These are phyloP conservation scores for Antheraea mylitta DNA, from an alignment of 1,140 invertebrate genomes.

Conservation along the genomic window DNA sequence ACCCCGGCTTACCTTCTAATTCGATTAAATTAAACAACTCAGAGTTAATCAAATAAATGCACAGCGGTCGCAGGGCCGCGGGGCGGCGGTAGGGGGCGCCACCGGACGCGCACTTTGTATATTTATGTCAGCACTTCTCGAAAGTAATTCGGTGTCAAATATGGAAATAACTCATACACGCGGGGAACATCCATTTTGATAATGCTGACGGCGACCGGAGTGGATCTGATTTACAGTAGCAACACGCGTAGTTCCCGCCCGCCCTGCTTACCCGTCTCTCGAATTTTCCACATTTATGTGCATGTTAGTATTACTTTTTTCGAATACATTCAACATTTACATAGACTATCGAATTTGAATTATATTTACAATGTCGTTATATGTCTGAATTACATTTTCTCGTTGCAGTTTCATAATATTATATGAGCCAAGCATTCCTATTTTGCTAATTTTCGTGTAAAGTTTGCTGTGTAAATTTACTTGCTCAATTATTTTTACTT, in stretches of 20 bases:
- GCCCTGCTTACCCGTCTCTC: slow-evolving; percentile 9
- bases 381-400: too few relatives aligned
- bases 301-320: not conserved
- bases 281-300: not conserved
- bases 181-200: slow-evolving; percentile 74
- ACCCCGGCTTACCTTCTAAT: slow-evolving; percentile 68
- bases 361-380: too few relatives aligned
- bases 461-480: too few relatives aligned
- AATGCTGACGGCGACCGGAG: slow-evolving; percentile 72
- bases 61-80: slow-evolving; percentile 54
- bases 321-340: not conserved
- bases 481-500: too few relatives aligned
- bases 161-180: slow-evolving; percentile 78
- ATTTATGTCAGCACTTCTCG: slow-evolving; percentile 76
- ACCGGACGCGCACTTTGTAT: slow-evolving; percentile 40
- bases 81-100: slow-evolving; percentile 30
- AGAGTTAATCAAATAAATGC: slow-evolving; percentile 79
- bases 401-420: too few relatives aligned
- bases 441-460: too few relatives aligned
- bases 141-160: slow-evolving; percentile 79
- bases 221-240: slow-evolving; percentile 61
- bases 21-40: slow-evolving; percentile 79
- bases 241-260: slow-evolving; percentile 16
- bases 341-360: not conserved
- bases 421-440: too few relatives aligned